phyloP scores from a whole-genome alignment of 2,113 vertebrate species.

The Sisor rabdophorus region DNA sequence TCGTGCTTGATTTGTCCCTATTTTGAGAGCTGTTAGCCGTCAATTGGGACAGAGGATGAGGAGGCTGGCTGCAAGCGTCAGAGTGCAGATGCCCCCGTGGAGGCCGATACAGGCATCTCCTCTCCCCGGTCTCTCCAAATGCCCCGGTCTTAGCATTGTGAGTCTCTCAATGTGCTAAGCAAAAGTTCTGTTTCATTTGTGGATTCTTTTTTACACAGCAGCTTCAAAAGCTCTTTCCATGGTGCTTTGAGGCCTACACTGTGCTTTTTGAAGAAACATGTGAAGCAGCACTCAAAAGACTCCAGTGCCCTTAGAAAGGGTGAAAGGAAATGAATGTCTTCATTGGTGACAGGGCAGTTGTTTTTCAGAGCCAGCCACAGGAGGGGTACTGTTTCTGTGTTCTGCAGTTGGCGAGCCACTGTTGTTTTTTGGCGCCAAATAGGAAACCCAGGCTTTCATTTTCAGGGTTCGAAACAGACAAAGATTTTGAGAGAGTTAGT shows the following conservation, averaged over 20 bases:
- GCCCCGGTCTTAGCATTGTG: constrained; percentile 34
- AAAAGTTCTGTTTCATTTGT: constrained; percentile 28
- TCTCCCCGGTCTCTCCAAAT: constrained; percentile 18
- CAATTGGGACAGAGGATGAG: constrained; percentile 48
- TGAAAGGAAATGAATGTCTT: constrained; percentile 41
- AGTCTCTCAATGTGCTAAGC: constrained; percentile 40
- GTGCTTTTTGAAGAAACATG: constrained; percentile 37
- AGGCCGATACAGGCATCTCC: constrained; percentile 40
- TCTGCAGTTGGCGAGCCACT: constrained; percentile 23
- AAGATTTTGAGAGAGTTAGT: constrained; percentile 5
- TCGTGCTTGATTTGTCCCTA: constrained; percentile 68
- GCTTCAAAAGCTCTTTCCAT: constrained; percentile 37
- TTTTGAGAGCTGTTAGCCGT: constrained; percentile 58
- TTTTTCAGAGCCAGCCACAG: constrained; percentile 21
- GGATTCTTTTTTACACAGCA: constrained; percentile 33
- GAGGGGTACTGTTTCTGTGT: constrained; percentile 24
- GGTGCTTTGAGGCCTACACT: constrained; percentile 38
- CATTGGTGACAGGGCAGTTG: constrained; percentile 35
- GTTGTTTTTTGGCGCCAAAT: constrained; percentile 34
- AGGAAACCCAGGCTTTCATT: constrained; percentile 24
- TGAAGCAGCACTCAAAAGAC: constrained; percentile 41
- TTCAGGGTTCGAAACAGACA: constrained; percentile 9
- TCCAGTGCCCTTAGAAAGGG: constrained; percentile 12
- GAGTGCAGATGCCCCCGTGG: constrained; percentile 47
- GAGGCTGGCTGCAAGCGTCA: constrained; percentile 29